Conservation (phyloP, 2,888 invertebrate species). For the Agelastica alni region DNA sequence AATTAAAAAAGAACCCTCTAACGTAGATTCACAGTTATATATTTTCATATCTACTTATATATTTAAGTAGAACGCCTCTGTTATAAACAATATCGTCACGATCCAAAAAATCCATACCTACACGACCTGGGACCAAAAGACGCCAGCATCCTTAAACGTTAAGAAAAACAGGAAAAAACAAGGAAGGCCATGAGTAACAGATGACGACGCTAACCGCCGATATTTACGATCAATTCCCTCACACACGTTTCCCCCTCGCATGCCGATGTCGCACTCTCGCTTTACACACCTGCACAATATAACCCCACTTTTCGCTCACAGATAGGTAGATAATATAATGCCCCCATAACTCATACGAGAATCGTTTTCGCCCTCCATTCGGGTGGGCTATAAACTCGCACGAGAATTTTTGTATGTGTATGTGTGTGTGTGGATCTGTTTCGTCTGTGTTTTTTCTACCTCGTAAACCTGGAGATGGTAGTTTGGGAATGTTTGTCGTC, state of each 20-base stretch:
- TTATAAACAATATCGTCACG: not conserved
- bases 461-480: conserved; percentile 16
- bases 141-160: conserved; percentile 14
- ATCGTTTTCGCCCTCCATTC: conserved; percentile 58
- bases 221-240: conserved; percentile 57
- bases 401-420: conserved; percentile 49
- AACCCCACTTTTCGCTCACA: conserved; percentile 55
- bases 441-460: conserved; percentile 22
- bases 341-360: conserved; percentile 56
- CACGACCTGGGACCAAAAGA: conserved; percentile 1
- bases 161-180: conserved; percentile 35
- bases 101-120: conserved; percentile 15
- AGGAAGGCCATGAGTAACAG: conserved; percentile 52
- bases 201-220: conserved; percentile 57
- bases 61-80: not conserved
- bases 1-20: too few relatives aligned
- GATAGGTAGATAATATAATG: conserved; percentile 59
- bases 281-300: conserved; percentile 56
- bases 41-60: too few relatives aligned
- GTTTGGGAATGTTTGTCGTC: conserved; percentile 7
- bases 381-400: conserved; percentile 55
- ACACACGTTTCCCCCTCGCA: conserved; percentile 44
- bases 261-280: conserved; percentile 44
- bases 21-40: too few relatives aligned
- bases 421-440: conserved; percentile 41